Evolutionary conservation across 1,140 invertebrate species (phyloP).

Genomic region (Conus betulinus): DNA sequence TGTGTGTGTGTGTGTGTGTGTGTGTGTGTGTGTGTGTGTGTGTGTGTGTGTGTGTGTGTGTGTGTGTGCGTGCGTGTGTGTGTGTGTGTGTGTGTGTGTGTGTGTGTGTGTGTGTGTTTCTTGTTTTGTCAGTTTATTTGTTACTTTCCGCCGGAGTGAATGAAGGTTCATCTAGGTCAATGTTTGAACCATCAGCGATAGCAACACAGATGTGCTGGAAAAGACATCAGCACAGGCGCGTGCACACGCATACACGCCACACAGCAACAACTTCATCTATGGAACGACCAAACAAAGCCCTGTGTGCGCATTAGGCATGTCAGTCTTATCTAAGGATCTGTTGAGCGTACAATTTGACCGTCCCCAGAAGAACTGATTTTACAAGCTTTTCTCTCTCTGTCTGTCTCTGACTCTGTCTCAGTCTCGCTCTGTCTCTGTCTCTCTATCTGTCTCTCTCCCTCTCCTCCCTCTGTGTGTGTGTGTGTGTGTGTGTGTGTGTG

Average conservation of each 20-base stretch:
- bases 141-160: no score
- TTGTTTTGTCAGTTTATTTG: not conserved
- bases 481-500: not conserved
- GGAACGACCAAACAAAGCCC: no score
- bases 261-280: no score
- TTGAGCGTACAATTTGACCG: no score
- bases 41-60: slow-evolving; percentile 20
- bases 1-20: not conserved
- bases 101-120: not conserved
- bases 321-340: no score
- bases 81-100: not conserved
- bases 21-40: slow-evolving; percentile 16
- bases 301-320: no score
- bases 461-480: not conserved
- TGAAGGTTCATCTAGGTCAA: no score
- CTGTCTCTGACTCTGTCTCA: not conserved
- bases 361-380: not conserved
- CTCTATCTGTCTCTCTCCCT: not conserved
- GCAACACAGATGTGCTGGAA: no score
- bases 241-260: no score
- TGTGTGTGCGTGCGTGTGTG: not conserved
- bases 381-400: not conserved
- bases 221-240: no score
- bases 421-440: not conserved
- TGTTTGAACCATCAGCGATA: no score